Base-by-base conservation (phyloP, 2,888 invertebrate genomes). In the Amphipyra berbera region DNA sequence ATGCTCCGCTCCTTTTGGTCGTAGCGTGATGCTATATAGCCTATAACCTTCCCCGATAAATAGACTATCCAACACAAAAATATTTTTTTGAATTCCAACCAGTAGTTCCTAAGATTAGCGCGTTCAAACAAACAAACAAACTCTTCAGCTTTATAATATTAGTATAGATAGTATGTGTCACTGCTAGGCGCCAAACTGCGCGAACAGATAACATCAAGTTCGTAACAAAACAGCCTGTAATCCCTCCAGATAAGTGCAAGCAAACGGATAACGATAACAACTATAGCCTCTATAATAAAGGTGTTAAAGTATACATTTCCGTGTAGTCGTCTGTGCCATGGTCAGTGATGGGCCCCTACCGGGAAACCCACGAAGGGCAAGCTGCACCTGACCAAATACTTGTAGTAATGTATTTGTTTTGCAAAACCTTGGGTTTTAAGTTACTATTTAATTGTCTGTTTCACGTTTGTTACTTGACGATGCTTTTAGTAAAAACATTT, bases 161-260 rank as follows among this genome's bases (percentile, higher is more conserved):
- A n/a, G n/a, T n/a, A n/a, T n/a, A n/a, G n/a, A n/a, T n/a, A 54
- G 15, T 42, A 48, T 76, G 76, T 76, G 53, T 78, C 76, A 76
- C 33, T 61, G 58, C 33, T 57, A 45, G 67, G 76, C 78, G 72
- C 79, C 72, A 58, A 61, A 71, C 42, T 7, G 7, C 37, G 10
- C 10, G 7, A 37, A 37, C 14, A 66, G 74, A 78, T 76, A 76
- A 76, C 56, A 76, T 68, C 47, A 41, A 71, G 67, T 68, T 70
- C 62, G 68, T 68, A 70, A 67, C 73, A 65, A 52, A 42, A 68
- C 15, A 47, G 66, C 65, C 60, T 70, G 47, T 71, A 59, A 74
- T 64, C n/a, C 49, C 14, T 45, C 53, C 61, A 68, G 67, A 65
- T 66, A 73, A 56, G 6, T 59, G 47, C 27, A 61, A 64, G 60